Base-by-base conservation (phyloP, 2,888 invertebrate species). In the Chymomyza amoena region DNA sequence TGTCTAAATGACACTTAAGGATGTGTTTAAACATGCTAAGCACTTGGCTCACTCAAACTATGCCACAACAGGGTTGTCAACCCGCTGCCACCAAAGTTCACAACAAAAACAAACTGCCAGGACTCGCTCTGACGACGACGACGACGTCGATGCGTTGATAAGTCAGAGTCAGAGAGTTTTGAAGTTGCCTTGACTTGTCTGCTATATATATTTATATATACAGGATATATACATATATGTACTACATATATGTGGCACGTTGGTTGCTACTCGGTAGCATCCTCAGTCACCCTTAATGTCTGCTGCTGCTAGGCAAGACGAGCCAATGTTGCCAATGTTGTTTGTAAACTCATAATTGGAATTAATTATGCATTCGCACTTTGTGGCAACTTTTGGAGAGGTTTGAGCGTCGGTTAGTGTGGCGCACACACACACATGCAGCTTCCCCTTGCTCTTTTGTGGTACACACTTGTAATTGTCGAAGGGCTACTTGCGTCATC, bases 341-440 rank as follows among this genome's bases (percentile, higher is more conserved):
- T 90, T 89, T 90, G 89, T 90, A 89, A 91, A 90, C 89, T 91
- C 91, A 91, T 91, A 91, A 91, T 91, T 91, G 91, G 90, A 92
- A 92, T 91, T 91, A 91, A 91, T 91, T 91, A 91, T 91, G 91
- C 91, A 91, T 92, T 90, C 91, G 88, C 90, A 90, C 90, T 90
- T 90, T 87, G 84, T 84, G 88, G 90, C 82, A 79, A 84, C 80
- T 87, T 85, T 84, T 86, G 82, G 71, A 88, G 88, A 81, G 81
- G 84, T 86, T 89, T 62, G 69, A 83, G 86, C 76, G 84, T 73
- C 67, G 72, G 28, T 69, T 73, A 70, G 16, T 32, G 63, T 60
- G 15, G 67, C 39, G n/a, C 51, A 28, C 54, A 20, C 16, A 66
- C 51, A 36, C 25, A 64, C 64, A 18, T 51, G 15, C 39, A 25